Evolutionary conservation across 1,140 invertebrate genomes (phyloP).

Genomic region (Papilio dardanus): DNA sequence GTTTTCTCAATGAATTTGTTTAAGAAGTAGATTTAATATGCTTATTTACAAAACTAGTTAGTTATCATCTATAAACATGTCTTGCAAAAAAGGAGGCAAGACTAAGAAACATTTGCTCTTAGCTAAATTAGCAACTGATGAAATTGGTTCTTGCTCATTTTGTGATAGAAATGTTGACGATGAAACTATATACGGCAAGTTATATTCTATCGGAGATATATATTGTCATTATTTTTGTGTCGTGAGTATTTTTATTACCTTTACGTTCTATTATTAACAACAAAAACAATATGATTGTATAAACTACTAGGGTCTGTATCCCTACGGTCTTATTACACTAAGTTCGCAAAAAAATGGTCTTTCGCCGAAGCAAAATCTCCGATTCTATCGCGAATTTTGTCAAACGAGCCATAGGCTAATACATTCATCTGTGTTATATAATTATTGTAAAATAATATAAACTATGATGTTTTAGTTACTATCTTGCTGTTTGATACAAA

Average conservation of each 20-base stretch:
- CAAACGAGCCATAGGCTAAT: no score
- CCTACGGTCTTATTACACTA: no score
- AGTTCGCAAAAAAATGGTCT: no score
- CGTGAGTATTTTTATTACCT: constrained; percentile 56
- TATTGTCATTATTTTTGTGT: constrained; percentile 77
- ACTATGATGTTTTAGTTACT: constrained; percentile 83
- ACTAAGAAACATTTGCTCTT: constrained; percentile 46
- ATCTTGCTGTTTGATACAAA: constrained; percentile 84
- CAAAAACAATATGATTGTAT: no score
- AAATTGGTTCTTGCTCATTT: constrained; percentile 63
- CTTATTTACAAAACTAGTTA: not conserved
- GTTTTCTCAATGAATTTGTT: not conserved
- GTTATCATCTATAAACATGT: constrained; percentile 32
- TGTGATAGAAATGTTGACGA: constrained; percentile 64
- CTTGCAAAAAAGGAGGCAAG: constrained; percentile 43
- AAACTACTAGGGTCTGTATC: no score
- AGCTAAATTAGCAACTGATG: constrained; percentile 59
- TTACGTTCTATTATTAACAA: not conserved
- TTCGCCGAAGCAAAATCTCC: no score
- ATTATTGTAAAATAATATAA: no score
- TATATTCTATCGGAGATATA: constrained; percentile 71
- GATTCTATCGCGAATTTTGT: no score
- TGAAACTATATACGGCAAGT: constrained; percentile 68
- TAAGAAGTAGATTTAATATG: not conserved
- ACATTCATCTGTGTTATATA: no score